Conservation (phyloP, 2,797 vertebrate species). For the Channallabes apus region DNA sequence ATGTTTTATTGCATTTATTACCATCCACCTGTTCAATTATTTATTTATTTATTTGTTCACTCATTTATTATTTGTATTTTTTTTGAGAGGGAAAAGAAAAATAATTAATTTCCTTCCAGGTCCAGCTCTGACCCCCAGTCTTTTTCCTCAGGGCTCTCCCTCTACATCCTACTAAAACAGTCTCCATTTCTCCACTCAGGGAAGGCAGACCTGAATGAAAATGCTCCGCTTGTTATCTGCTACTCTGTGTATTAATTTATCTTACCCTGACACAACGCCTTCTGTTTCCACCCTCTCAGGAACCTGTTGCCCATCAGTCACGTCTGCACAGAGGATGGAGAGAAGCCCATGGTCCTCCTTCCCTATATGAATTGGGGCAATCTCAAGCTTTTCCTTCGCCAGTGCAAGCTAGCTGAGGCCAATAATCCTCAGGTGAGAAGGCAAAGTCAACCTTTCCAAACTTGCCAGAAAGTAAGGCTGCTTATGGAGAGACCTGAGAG, state of each 20-base stretch:
- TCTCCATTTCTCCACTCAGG: neutral
- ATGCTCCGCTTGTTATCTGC: neutral
- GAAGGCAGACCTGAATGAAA: neutral
- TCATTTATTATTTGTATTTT: too few relatives aligned
- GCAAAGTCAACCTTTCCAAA: neutral
- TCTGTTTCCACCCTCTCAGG: conserved; percentile 65
- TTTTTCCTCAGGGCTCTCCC: neutral
- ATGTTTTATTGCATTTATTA: neutral
- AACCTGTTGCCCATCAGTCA: conserved; percentile 95
- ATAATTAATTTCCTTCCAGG: neutral
- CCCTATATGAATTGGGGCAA: conserved; percentile 99
- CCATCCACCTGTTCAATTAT: too few relatives aligned
- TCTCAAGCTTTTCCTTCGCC: conserved; percentile 94
- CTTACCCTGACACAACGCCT: neutral
- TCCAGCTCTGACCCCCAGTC: neutral
- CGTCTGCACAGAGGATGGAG: conserved; percentile 94
- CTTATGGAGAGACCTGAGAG: neutral
- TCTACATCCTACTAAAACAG: neutral
- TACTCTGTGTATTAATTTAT: neutral
- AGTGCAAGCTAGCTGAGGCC: conserved; percentile 97
- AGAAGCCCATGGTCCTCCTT: conserved; percentile 95
- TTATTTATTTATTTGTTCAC: too few relatives aligned
- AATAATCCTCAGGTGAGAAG: conserved; percentile 95
- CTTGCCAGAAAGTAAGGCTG: too few relatives aligned
- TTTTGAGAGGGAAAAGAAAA: too few relatives aligned